Percentiles rank a stretch among this genome's conserved stretches.
phyloP scores from a whole-genome alignment of 2,888 invertebrate genomes.

The Crossocerus cetratus region DNA sequence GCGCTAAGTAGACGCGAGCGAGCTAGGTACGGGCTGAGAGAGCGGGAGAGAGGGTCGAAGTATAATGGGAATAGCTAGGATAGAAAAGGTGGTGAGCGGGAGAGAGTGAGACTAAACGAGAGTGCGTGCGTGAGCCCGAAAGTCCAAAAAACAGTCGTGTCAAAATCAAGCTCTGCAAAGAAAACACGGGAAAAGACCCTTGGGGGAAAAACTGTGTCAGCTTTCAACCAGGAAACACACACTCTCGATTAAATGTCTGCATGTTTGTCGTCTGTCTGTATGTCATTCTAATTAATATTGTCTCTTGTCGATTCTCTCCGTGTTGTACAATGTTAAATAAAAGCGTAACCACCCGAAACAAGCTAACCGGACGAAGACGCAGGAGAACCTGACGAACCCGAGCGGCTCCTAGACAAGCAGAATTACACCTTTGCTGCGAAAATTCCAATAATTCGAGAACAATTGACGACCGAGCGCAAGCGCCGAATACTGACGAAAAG shows the following conservation, averaged over 20 bases:
- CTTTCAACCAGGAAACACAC: slow-evolving; percentile 28
- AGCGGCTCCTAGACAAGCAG: slow-evolving; percentile 2
- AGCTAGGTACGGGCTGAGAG: too few relatives aligned
- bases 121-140: slow-evolving; percentile 13
- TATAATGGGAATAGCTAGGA: neutral
- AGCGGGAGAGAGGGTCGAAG: too few relatives aligned
- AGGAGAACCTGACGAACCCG: slow-evolving; percentile 23
- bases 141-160: slow-evolving; percentile 8
- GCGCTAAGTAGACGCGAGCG: too few relatives aligned
- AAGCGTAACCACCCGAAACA: slow-evolving; percentile 40
- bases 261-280: slow-evolving; percentile 66
- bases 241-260: slow-evolving; percentile 65
- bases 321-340: slow-evolving; percentile 69
- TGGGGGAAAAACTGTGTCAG: too few relatives aligned
- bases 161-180: neutral
- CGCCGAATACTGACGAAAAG: neutral
- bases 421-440: slow-evolving; percentile 5
- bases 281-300: slow-evolving; percentile 67
- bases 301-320: slow-evolving; percentile 71
- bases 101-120: neutral
- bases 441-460: neutral
- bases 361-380: slow-evolving; percentile 28
- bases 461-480: neutral
- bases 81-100: neutral
- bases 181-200: neutral